Evolutionary conservation across 2,888 invertebrate species (phyloP).

Genomic region (Dasypolia templi): DNA sequence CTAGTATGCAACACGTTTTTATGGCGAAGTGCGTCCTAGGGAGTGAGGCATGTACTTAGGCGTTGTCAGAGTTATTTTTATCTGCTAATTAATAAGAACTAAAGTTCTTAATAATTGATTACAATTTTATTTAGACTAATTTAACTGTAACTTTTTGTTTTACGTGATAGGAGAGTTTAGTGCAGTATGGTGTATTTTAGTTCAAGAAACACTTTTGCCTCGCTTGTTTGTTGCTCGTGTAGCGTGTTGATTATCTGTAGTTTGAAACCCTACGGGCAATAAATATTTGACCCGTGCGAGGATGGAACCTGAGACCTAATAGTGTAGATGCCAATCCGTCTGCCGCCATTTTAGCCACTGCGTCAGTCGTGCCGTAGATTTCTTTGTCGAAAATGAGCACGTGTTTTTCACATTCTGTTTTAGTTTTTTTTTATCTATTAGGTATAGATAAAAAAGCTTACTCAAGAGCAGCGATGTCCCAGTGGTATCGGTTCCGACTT

Average conservation of each 20-base stretch:
- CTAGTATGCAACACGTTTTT: neutral
- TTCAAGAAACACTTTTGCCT: neutral
- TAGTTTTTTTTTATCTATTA: neutral
- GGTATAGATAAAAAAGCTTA: neutral
- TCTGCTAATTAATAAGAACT: no score
- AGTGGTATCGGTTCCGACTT: no score
- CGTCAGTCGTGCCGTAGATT: neutral
- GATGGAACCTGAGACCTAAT: neutral
- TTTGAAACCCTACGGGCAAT: neutral
- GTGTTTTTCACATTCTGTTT: neutral
- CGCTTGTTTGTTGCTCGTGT: neutral
- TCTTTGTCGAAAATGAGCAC: neutral
- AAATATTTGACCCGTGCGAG: constrained; percentile 2
- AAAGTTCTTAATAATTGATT: no score
- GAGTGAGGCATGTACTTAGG: neutral
- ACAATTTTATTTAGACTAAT: no score
- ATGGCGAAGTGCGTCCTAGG: neutral
- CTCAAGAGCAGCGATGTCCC: no score
- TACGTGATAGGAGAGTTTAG: neutral
- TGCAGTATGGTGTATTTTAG: neutral
- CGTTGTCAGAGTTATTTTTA: neutral
- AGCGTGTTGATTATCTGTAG: neutral
- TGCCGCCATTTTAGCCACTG: neutral
- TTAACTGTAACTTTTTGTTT: no score
- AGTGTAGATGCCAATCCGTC: constrained; percentile 2